Evolutionary conservation across 2,888 invertebrate species (phyloP), one percentile per base, ranked within the genome.

Genomic region (Stegana nigrithorax): DNA sequence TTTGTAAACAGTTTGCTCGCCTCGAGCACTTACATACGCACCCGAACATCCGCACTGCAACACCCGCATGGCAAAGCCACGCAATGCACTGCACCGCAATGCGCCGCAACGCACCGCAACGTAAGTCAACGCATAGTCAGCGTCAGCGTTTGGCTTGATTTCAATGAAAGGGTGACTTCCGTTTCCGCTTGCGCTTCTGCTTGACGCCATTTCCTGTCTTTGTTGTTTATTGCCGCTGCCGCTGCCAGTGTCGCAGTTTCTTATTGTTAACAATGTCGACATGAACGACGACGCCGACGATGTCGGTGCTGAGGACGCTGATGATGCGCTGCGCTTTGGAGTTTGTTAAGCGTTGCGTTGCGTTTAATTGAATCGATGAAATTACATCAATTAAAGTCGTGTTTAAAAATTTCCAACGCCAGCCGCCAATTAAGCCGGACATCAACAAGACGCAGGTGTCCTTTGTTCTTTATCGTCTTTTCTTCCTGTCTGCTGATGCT

Each of bases 1-100:
- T 75, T 75, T 79, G 75, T 71, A 75, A 75, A 75, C 75, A 75
- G 77, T 73, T 78, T 79, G 79, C 76, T 75, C 76, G 75, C 75
- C 78, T 78, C 75, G 78, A 78, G 75, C 63, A 59, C 60, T 53
- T 53, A 59, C 63, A 66, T 63, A 55, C 67, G 60, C 8, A 21
- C 4, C 47, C n/a, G 7, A 53, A 29, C 17, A 25, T 12, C 19
- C 21, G 47, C 8, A 25, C 63, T n/a, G n/a, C 66, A 27, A 58
- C 57, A 55, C 59, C n/a, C 60, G 65, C 59, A 65, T 60, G n/a
- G n/a, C n/a, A n/a, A n/a, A n/a, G n/a, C n/a, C n/a, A n/a, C n/a
- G n/a, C n/a, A n/a, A n/a, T n/a, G n/a, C n/a, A n/a, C n/a, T n/a
- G n/a, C n/a, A n/a, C n/a, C n/a, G n/a, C n/a, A n/a, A n/a, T n/a